These are phyloP conservation scores for Psophia crepitans DNA, from an alignment of 2,113 vertebrate genomes.

Conservation along the genomic window DNA sequence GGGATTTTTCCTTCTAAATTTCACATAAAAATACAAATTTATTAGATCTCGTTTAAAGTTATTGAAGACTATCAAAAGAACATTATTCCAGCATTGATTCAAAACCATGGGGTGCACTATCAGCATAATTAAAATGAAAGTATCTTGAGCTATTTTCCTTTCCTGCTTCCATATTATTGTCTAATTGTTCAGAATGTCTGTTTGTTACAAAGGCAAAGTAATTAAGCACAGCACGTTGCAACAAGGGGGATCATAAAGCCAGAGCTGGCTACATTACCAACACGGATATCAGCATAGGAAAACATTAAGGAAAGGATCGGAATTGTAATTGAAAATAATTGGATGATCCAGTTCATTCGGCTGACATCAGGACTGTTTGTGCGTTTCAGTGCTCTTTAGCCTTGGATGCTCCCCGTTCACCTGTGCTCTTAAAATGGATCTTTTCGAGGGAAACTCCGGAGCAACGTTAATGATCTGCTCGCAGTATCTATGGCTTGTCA, in stretches of 20 bases:
- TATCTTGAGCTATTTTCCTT: conserved; percentile 72
- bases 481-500: not conserved
- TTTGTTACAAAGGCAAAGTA: conserved; percentile 78
- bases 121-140: conserved; percentile 79
- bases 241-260: conserved; percentile 79
- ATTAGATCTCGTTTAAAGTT: conserved; percentile 72
- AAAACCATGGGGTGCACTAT: conserved; percentile 73
- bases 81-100: conserved; percentile 71
- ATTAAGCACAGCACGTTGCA: conserved; percentile 83
- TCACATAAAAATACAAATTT: conserved; percentile 70
- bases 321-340: conserved; percentile 88
- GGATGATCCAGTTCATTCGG: conserved; percentile 81
- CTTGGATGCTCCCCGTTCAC: conserved; percentile 37
- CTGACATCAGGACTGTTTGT: conserved; percentile 58
- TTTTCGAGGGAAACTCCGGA: not conserved
- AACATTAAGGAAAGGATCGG: conserved; percentile 80
- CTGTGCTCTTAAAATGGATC: not conserved
- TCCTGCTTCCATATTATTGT: conserved; percentile 72
- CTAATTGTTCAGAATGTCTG: conserved; percentile 85
- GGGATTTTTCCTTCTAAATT: conserved; percentile 27
- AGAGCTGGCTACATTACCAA: conserved; percentile 78
- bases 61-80: conserved; percentile 74
- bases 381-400: not conserved
- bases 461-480: not conserved
- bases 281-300: conserved; percentile 77